Conservation (phyloP, 2,888 invertebrate genomes). For the Xestia sexstrigata region DNA sequence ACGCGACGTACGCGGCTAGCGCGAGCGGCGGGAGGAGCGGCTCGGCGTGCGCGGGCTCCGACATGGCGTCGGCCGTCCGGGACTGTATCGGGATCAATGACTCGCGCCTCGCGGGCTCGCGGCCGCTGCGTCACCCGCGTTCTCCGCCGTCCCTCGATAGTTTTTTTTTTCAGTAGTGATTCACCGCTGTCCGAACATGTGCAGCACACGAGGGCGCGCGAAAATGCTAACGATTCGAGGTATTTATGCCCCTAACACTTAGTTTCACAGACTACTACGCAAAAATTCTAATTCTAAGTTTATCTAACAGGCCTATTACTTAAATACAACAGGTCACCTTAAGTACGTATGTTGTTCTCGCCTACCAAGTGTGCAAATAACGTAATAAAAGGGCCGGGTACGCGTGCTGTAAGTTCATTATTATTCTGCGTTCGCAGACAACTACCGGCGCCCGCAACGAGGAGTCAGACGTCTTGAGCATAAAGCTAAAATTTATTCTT, state of each 20-base stretch:
- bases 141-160: conserved; percentile 81
- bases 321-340: conserved; percentile 32
- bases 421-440: conserved; percentile 81
- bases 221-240: conserved; percentile 68
- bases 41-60: conserved; percentile 77
- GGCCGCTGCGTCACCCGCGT: conserved; percentile 84
- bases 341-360: conserved; percentile 42
- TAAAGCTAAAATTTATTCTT: conserved; percentile 37
- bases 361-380: conserved; percentile 68
- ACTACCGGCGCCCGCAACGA: conserved; percentile 72
- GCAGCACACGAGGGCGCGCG: conserved; percentile 79
- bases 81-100: conserved; percentile 89
- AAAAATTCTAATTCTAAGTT: conserved; percentile 55
- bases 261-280: conserved; percentile 39
- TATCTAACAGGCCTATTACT: conserved; percentile 32
- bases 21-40: conserved; percentile 83
- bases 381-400: conserved; percentile 63
- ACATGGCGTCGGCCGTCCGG: conserved; percentile 85
- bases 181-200: conserved; percentile 84
- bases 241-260: conserved; percentile 60
- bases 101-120: conserved; percentile 86
- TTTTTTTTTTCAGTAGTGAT: conserved; percentile 85
- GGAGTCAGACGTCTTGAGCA: conserved; percentile 43
- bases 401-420: conserved; percentile 75
- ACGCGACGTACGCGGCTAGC: conserved; percentile 80